A percentile compares a stretch with the other conserved stretches of the same genome.
Evolutionary conservation across 1,140 invertebrate genomes (phyloP).

Genomic region (Drosophila nebulosa): DNA sequence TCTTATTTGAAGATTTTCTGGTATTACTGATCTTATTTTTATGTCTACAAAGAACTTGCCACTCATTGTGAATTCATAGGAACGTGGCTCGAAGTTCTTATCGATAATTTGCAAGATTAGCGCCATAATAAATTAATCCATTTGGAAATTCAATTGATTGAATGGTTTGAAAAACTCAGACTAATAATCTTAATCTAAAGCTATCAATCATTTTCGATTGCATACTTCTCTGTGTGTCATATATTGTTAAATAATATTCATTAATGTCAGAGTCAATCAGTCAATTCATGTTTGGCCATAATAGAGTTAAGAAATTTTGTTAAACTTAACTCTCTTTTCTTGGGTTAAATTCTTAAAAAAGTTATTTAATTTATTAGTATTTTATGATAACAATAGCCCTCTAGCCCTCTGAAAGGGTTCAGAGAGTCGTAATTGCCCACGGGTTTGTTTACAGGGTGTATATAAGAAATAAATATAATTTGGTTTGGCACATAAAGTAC

Average conservation of each 20-base stretch:
- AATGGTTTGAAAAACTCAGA: constrained; percentile 10
- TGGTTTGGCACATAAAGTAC: constrained; percentile 7
- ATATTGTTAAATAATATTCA: constrained; percentile 29
- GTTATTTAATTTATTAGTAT: no score
- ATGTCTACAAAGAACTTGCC: neutral
- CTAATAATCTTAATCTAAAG: constrained; percentile 46
- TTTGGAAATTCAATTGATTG: constrained; percentile 49
- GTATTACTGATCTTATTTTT: no score
- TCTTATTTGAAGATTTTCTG: neutral
- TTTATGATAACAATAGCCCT: no score
- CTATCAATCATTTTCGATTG: constrained; percentile 73
- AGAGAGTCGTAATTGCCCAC: neutral
- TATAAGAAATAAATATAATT: neutral
- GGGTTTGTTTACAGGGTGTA: neutral
- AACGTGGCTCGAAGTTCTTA: neutral
- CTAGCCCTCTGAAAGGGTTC: no score
- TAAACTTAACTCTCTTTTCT: no score
- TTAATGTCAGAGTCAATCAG: neutral
- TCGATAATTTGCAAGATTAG: constrained; percentile 15
- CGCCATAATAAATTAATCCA: constrained; percentile 40
- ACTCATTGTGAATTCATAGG: neutral
- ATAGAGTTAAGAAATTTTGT: neutral
- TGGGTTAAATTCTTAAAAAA: no score
- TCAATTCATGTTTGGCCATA: neutral
- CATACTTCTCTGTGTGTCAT: constrained; percentile 62